phyloP scores from a whole-genome alignment of 2,888 invertebrate species.

The Julus scandinavius region DNA sequence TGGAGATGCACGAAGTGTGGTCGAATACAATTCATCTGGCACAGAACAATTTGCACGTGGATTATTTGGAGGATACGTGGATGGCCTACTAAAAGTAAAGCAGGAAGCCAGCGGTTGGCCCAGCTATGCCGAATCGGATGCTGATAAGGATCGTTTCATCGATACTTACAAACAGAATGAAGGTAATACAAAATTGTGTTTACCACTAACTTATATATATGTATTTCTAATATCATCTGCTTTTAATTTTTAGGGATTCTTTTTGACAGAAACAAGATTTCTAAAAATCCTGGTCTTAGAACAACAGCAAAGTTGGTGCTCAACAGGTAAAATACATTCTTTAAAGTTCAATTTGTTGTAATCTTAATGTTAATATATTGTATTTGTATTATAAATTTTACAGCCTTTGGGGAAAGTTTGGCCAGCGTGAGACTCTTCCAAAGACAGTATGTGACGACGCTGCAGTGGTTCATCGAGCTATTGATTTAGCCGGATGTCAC shows the following conservation, averaged over 20 bases:
- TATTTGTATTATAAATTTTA: not conserved
- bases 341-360: not conserved
- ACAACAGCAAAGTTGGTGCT: constrained; percentile 27
- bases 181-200: not conserved
- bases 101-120: not conserved
- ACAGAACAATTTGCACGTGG: not conserved
- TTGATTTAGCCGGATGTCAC: not conserved
- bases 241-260: not conserved
- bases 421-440: not conserved
- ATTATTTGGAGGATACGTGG: not conserved
- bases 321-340: not conserved
- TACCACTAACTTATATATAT: not conserved
- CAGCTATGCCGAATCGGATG: not conserved
- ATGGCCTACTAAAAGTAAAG: not conserved
- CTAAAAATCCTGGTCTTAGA: not conserved
- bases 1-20: constrained; percentile 28
- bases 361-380: not conserved
- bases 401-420: constrained; percentile 51
- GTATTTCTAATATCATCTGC: too few relatives aligned
- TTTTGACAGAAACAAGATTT: not conserved
- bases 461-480: not conserved
- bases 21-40: not conserved
- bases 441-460: not conserved
- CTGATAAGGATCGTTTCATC: not conserved
- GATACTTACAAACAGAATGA: not conserved